These are phyloP conservation scores for Nomada lathburiana DNA, from an alignment of 2,888 invertebrate genomes.

Conservation along the genomic window DNA sequence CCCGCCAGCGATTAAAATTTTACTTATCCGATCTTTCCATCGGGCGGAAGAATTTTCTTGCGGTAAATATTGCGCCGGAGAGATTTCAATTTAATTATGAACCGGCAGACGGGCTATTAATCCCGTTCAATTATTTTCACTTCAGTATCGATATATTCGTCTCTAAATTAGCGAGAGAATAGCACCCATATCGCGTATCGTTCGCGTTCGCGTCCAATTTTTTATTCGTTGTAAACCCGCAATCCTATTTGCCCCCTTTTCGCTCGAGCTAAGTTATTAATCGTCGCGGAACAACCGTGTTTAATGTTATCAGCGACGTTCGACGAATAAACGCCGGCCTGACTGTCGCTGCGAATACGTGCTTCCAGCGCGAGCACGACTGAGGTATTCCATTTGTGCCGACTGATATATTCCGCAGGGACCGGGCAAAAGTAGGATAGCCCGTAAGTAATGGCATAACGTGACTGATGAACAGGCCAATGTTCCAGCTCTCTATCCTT, in stretches of 20 bases:
- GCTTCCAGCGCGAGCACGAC: not conserved
- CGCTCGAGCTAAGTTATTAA: not conserved
- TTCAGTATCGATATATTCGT: not conserved
- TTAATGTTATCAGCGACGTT: conserved; percentile 4
- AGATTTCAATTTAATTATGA: conserved; percentile 31
- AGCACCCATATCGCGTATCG: not conserved
- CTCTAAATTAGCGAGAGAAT: not conserved
- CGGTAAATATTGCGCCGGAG: conserved; percentile 5
- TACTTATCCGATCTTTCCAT: not conserved
- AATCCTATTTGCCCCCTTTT: not conserved
- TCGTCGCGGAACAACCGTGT: not conserved
- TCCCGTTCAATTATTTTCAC: not conserved
- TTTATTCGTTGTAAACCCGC: not conserved
- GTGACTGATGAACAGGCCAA: conserved; percentile 15
- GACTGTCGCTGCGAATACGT: not conserved
- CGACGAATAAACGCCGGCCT: not conserved
- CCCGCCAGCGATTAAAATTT: conserved; percentile 5
- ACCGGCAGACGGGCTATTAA: not conserved
- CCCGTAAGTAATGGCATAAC: not conserved
- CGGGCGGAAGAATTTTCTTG: not conserved
- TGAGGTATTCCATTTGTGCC: not conserved
- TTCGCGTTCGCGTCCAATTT: not conserved
- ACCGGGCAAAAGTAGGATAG: not conserved
- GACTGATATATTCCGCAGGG: not conserved
- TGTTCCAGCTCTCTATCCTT: conserved; percentile 8